phyloP scores from a whole-genome alignment of 2,113 vertebrate species.

The Tretioscincus oriximinensis region DNA sequence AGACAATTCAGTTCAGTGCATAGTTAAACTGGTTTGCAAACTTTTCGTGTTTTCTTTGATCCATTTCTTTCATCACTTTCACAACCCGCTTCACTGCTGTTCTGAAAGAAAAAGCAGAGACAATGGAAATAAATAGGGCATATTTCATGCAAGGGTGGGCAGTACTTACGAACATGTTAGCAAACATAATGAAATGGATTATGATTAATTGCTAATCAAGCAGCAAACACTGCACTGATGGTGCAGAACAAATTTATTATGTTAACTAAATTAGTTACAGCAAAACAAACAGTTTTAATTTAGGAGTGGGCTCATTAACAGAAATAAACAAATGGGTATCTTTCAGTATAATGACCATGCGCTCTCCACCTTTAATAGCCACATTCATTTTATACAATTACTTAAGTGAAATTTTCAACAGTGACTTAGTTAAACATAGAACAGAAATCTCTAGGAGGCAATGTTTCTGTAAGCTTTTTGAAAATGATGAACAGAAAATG shows the following conservation, averaged over 20 bases:
- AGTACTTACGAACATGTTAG: constrained; percentile 37
- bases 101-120: constrained; percentile 71
- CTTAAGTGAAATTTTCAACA: neutral
- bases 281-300: constrained; percentile 64
- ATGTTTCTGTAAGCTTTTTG: neutral
- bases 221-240: constrained; percentile 56
- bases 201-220: constrained; percentile 57
- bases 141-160: neutral
- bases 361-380: constrained; percentile 20
- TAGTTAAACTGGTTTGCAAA: constrained; percentile 99
- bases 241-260: constrained; percentile 69
- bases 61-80: constrained; percentile 82
- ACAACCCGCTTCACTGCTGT: constrained; percentile 81
- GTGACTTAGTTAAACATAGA: neutral
- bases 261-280: constrained; percentile 69
- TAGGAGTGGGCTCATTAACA: constrained; percentile 63
- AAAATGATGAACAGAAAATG: neutral
- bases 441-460: neutral
- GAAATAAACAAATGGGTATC: constrained; percentile 66
- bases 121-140: neutral
- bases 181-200: constrained; percentile 36
- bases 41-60: constrained; percentile 90
- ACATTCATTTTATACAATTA: constrained; percentile 35
- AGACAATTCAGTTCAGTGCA: constrained; percentile 79
- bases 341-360: constrained; percentile 41